Base-by-base conservation (phyloP, 1,140 invertebrate genomes). In the Megathymus violae region DNA sequence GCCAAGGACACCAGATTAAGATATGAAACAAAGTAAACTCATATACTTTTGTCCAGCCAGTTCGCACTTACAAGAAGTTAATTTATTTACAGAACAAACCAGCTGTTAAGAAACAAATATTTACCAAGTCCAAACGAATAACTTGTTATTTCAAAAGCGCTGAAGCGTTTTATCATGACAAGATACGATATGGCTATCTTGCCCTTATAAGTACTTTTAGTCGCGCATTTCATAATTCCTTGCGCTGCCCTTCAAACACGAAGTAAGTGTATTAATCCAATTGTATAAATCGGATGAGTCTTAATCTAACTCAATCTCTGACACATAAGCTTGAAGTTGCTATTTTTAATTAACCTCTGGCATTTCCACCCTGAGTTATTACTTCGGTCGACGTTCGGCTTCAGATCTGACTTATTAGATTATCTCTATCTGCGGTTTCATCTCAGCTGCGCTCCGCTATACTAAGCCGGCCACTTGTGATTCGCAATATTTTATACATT, bases 261-360 rank as follows among this genome's bases (percentile, higher is more conserved):
- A 56, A 22, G 22, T 41, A 60, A 40, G 44, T 44, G 47, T 44
- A 56, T 19, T 41, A 58, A 52, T 68, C 22, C 43, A 69, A 67
- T 71, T 74, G 63, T 73, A 71, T 79, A 84, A 85, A 76, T 75
- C 56, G 69, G 77, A 81, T 68, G 74, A 68, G 67, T 76, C 70
- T 70, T 75, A 79, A 88, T 85, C 82, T 79, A 74, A 80, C 69
- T 78, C 69, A 46, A 87, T 85, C 81, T 87, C 73, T 75, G 82
- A 81, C 77, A 82, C 69, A 75, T 75, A 73, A 80, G 71, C 88
- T 84, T 84, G 85, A 88, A 88, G 85, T 85, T 86, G 82, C 82
- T 88, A 88, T 91, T 91, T 91, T 91, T 91, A 91, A 89, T 91
- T 91, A 91, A 91, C 88, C 88, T 89, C 83, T 87, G 82, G 75